Evolutionary conservation across 2,797 vertebrate genomes (phyloP).

Genomic region (Hippopotamyrus pictus): DNA sequence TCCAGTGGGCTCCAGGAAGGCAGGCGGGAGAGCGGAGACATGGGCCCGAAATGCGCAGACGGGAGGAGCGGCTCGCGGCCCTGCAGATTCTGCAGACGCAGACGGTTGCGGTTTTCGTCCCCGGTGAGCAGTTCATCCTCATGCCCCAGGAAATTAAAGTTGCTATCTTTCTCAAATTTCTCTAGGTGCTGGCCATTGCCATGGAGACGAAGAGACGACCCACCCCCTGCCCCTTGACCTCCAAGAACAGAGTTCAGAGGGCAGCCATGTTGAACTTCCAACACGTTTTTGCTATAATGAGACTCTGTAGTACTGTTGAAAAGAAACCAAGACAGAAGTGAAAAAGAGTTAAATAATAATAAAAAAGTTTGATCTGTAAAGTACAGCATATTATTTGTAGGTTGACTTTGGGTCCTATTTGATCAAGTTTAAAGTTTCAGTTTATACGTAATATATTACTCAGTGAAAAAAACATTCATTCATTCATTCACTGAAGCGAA

Average conservation of each 20-base stretch:
- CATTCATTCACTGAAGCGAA: neutral
- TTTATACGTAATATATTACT: neutral
- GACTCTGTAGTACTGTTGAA: slow-evolving; percentile 43
- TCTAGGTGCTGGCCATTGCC: slow-evolving; percentile 33
- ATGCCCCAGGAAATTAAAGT: slow-evolving; percentile 82
- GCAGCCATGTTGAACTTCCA: slow-evolving; percentile 55
- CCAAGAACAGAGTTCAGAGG: slow-evolving; percentile 40
- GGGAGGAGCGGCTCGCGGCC: slow-evolving; percentile 45
- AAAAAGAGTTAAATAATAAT: slow-evolving; percentile 12
- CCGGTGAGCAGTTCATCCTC: slow-evolving; percentile 39
- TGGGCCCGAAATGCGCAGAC: slow-evolving; percentile 36
- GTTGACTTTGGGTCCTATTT: neutral
- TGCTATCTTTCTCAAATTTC: slow-evolving; percentile 70
- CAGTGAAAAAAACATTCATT: neutral
- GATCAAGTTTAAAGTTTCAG: neutral
- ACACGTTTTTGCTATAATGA: slow-evolving; percentile 57
- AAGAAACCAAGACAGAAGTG: slow-evolving; percentile 17
- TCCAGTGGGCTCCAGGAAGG: slow-evolving; percentile 68
- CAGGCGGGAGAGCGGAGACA: slow-evolving; percentile 56
- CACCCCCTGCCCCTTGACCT: slow-evolving; percentile 29
- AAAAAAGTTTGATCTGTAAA: neutral
- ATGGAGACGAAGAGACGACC: slow-evolving; percentile 35
- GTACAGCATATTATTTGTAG: neutral
- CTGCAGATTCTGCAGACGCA: slow-evolving; percentile 43
- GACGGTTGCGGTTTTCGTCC: slow-evolving; percentile 80